phyloP scores from a whole-genome alignment of 2,888 invertebrate species.

The Argyresthia goedartella region DNA sequence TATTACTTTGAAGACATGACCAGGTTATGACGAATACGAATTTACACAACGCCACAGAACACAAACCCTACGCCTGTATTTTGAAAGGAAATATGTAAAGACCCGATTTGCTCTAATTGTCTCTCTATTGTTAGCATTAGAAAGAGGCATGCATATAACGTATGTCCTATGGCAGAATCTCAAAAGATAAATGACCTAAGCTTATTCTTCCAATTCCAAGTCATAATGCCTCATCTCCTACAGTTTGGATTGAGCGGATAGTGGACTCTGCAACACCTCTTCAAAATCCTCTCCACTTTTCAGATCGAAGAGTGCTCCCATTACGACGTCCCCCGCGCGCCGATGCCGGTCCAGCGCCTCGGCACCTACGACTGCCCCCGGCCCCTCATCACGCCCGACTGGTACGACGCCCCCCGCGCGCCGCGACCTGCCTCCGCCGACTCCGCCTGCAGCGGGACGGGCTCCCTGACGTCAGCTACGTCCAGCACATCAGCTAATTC shows the following conservation, averaged over 20 bases:
- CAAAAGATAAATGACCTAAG: too few relatives aligned
- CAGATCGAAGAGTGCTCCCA: slow-evolving; percentile 65
- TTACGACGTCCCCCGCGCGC: slow-evolving; percentile 62
- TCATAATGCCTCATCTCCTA: too few relatives aligned
- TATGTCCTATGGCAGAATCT: too few relatives aligned
- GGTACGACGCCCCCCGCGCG: slow-evolving; percentile 62
- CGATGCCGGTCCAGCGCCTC: slow-evolving; percentile 75
- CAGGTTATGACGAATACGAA: too few relatives aligned
- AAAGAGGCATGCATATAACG: too few relatives aligned
- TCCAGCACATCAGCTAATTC: slow-evolving; percentile 64
- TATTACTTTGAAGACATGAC: too few relatives aligned
- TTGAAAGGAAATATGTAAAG: too few relatives aligned
- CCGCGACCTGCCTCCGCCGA: slow-evolving; percentile 68
- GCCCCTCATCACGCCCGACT: slow-evolving; percentile 38
- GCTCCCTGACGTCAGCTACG: slow-evolving; percentile 58
- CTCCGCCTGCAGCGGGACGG: slow-evolving; percentile 68
- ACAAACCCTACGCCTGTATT: too few relatives aligned
- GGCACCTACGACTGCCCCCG: slow-evolving; percentile 77
- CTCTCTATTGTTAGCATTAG: too few relatives aligned
- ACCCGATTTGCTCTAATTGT: too few relatives aligned
- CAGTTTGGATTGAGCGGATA: neutral
- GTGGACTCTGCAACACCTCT: neutral
- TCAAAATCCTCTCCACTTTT: neutral
- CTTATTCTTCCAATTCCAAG: too few relatives aligned
- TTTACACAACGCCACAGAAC: too few relatives aligned